These are phyloP conservation scores for Cryptophagus acutangulus DNA, from an alignment of 2,888 invertebrate species.

Conservation along the genomic window DNA sequence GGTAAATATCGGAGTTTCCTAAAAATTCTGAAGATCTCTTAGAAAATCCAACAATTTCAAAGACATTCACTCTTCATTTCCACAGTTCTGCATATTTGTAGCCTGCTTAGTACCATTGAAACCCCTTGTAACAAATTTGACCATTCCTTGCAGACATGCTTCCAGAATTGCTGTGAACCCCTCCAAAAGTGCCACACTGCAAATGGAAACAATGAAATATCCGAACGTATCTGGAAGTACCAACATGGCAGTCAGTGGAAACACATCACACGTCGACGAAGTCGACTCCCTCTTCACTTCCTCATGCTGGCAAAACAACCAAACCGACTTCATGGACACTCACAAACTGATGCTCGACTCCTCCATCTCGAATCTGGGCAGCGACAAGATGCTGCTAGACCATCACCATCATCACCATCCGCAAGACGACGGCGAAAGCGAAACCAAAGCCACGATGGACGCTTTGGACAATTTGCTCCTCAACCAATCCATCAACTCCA, in stretches of 20 bases:
- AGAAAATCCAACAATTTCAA: too few species aligned
- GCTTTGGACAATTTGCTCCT: constrained; percentile 63
- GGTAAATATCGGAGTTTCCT: too few species aligned
- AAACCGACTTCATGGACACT: constrained; percentile 53
- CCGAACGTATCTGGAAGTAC: constrained; percentile 44
- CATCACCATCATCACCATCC: constrained; percentile 50
- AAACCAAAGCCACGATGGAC: constrained; percentile 53
- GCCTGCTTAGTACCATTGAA: too few species aligned
- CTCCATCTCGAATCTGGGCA: constrained; percentile 51
- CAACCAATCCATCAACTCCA: constrained; percentile 55
- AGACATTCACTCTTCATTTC: too few species aligned
- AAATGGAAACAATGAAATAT: constrained; percentile 49
- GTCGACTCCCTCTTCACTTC: constrained; percentile 69
- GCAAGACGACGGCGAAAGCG: constrained; percentile 49
- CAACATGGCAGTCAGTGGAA: constrained; percentile 45
- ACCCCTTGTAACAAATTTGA: too few species aligned
- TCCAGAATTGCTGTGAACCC: constrained; percentile 6
- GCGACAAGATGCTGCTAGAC: constrained; percentile 53
- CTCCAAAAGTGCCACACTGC: background rate
- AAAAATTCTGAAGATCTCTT: too few species aligned
- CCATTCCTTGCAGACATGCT: too few species aligned
- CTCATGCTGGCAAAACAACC: constrained; percentile 62
- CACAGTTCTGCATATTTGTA: too few species aligned
- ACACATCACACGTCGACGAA: constrained; percentile 49
- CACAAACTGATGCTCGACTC: constrained; percentile 55